Evolutionary conservation across 2,797 vertebrate genomes (phyloP).

Genomic region (Silurus lanzhouensis): DNA sequence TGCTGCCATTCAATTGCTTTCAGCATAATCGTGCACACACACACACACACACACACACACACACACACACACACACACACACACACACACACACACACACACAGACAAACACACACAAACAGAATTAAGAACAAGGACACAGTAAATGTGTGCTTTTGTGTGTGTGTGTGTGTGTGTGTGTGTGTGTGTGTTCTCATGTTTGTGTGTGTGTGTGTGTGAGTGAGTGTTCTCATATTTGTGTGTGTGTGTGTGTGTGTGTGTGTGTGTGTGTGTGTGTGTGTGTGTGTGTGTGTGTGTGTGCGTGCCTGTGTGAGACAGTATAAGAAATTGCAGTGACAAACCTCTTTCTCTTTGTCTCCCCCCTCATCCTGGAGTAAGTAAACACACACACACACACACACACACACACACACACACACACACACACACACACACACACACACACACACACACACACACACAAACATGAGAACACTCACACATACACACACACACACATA

Average conservation of each 20-base stretch:
- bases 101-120: neutral
- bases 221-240: neutral
- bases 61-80: neutral
- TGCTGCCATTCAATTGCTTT: neutral
- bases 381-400: slow-evolving; percentile 37
- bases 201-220: neutral
- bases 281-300: neutral
- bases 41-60: slow-evolving; percentile 54
- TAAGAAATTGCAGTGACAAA: slow-evolving; percentile 55
- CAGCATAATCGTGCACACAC: slow-evolving; percentile 35
- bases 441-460: slow-evolving; percentile 13
- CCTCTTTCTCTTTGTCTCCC: slow-evolving; percentile 76
- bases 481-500: neutral
- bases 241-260: too few relatives aligned
- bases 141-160: neutral
- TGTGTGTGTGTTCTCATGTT: too few relatives aligned
- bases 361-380: slow-evolving; percentile 71
- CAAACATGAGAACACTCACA: neutral
- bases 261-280: slow-evolving; percentile 2
- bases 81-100: slow-evolving; percentile 3
- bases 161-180: too few relatives aligned
- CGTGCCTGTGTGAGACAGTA: neutral
- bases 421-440: neutral
- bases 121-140: neutral
- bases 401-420: slow-evolving; percentile 8